Percentiles rank a stretch among this genome's conserved stretches.
Conservation (phyloP, 2,113 vertebrate species). For the Siniperca chuatsi region DNA sequence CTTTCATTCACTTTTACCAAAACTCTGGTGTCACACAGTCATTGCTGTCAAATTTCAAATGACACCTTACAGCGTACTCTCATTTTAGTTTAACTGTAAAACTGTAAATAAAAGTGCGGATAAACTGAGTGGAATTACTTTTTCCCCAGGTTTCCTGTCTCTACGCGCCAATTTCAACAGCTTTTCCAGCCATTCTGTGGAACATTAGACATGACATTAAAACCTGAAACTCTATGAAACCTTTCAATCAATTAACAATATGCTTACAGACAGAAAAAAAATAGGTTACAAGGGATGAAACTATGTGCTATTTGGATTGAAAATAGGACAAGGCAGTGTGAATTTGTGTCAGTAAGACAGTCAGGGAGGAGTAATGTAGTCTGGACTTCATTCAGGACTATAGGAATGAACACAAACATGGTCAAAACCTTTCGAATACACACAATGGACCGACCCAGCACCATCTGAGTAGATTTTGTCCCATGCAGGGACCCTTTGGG, state of each 20-base stretch:
- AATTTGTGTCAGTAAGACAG: conserved; percentile 71
- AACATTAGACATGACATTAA: conserved; percentile 41
- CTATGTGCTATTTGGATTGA: conserved; percentile 48
- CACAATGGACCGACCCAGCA: background rate
- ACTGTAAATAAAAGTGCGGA: background rate
- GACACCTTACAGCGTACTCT: background rate
- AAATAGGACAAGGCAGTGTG: conserved; percentile 53
- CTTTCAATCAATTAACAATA: conserved; percentile 57
- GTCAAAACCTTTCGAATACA: background rate
- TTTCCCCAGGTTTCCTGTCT: conserved; percentile 24
- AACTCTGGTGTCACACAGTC: background rate
- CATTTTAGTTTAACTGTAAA: background rate
- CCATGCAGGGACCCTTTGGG: background rate
- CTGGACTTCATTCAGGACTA: conserved; percentile 37
- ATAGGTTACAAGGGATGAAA: conserved; percentile 34
- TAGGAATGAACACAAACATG: conserved; percentile 6
- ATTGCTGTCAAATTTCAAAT: background rate
- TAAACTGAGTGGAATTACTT: conserved; percentile 28
- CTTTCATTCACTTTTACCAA: conserved; percentile 3
- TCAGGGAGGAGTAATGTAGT: conserved; percentile 18
- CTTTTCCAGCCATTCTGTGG: conserved; percentile 32
- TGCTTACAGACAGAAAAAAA: conserved; percentile 42
- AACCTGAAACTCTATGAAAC: conserved; percentile 18
- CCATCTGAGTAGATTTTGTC: background rate
- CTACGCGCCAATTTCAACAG: conserved; percentile 8